These are phyloP conservation scores for Dexiosoma caninum DNA, from an alignment of 2,888 invertebrate species.

Conservation along the genomic window DNA sequence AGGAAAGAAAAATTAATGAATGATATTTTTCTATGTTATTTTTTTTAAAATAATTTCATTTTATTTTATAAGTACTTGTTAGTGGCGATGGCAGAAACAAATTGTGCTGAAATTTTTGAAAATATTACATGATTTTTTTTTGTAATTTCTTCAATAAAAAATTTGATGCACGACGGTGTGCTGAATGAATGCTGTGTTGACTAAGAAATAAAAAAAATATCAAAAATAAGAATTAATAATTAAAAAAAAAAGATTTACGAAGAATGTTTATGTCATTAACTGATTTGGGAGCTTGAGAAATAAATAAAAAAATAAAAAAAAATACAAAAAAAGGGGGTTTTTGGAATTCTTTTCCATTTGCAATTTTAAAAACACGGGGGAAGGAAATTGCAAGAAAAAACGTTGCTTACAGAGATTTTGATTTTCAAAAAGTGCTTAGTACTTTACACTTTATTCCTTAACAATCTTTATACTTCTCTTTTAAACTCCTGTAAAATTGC, in stretches of 20 bases:
- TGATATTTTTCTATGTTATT: too few species aligned
- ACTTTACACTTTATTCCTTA: too few species aligned
- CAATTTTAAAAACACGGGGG: not conserved
- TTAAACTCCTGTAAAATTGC: too few species aligned
- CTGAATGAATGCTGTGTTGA: not conserved
- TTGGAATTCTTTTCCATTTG: not conserved
- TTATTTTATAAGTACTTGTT: slow-evolving; percentile 13
- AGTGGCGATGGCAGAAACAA: not conserved
- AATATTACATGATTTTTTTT: not conserved
- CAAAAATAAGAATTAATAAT: not conserved
- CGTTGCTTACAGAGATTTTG: too few species aligned
- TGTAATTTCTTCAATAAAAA: not conserved
- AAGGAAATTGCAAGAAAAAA: too few species aligned
- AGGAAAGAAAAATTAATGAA: not conserved
- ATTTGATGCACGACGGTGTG: not conserved
- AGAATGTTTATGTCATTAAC: not conserved
- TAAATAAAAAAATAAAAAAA: too few species aligned
- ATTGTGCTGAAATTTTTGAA: slow-evolving; percentile 26
- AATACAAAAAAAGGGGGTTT: not conserved
- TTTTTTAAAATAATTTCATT: too few species aligned
- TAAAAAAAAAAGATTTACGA: not conserved
- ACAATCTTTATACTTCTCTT: too few species aligned
- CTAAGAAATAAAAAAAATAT: not conserved
- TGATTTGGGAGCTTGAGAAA: not conserved
- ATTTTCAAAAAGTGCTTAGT: too few species aligned